Conservation (phyloP, 2,888 invertebrate genomes). For the Campoplex capitator region DNA sequence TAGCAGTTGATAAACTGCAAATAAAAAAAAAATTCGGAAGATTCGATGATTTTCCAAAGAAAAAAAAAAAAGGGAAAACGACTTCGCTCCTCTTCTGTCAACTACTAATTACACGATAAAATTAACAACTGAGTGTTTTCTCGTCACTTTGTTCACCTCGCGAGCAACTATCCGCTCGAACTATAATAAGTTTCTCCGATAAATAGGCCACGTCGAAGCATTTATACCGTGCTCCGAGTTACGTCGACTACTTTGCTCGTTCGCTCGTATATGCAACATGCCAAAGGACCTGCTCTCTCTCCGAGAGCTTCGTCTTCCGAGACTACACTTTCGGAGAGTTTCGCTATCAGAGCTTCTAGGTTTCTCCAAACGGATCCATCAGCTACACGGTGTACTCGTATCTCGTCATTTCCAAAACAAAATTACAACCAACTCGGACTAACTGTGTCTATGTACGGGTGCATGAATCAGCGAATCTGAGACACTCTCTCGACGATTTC, state of each 20-base stretch:
- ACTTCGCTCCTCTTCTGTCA: not conserved
- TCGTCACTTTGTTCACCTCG: not conserved
- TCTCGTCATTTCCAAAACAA: not conserved
- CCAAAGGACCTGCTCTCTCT: not conserved
- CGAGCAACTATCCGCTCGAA: not conserved
- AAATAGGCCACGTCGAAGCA: conserved; percentile 13
- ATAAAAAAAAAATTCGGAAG: not conserved
- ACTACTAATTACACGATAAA: not conserved
- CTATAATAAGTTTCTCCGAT: conserved; percentile 3
- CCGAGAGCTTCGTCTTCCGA: not conserved
- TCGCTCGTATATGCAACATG: not conserved
- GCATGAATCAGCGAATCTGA: not conserved
- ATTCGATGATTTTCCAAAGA: not conserved
- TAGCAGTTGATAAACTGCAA: not conserved
- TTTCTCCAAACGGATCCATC: not conserved
- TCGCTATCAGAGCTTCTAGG: conserved; percentile 1
- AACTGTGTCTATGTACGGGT: not conserved
- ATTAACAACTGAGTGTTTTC: not conserved
- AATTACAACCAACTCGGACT: not conserved
- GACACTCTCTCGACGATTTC: not conserved
- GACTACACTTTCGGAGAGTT: not conserved
- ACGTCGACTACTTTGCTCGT: not conserved
- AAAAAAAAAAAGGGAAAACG: not conserved
- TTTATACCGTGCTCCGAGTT: not conserved
- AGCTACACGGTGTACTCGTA: not conserved